These are phyloP conservation scores for Heliconius erato DNA, from an alignment of 2,888 invertebrate species.

Conservation along the genomic window DNA sequence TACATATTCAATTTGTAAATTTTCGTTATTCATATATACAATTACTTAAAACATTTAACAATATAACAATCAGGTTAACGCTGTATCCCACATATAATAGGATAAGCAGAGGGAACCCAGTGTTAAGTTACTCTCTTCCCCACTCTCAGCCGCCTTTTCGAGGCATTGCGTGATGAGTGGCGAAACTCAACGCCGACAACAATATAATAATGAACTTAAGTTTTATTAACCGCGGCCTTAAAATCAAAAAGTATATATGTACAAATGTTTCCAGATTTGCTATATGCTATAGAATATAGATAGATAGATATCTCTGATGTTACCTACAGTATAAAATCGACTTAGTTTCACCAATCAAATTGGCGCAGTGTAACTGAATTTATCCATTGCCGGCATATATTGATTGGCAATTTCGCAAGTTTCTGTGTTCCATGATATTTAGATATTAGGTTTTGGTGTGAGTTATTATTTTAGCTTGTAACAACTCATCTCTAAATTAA, in stretches of 20 bases:
- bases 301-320: neutral
- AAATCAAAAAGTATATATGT: neutral
- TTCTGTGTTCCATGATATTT: conserved; percentile 17
- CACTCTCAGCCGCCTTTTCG: too few species aligned
- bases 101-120: too few species aligned
- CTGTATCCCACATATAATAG: too few species aligned
- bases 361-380: conserved; percentile 42
- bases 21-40: neutral
- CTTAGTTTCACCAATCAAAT: conserved; percentile 29
- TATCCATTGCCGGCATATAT: conserved; percentile 31
- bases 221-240: too few species aligned
- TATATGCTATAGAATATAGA: neutral
- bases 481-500: too few species aligned
- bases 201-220: too few species aligned
- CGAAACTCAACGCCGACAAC: neutral
- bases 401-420: conserved; percentile 48
- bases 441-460: too few species aligned
- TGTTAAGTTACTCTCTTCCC: too few species aligned
- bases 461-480: neutral
- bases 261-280: neutral
- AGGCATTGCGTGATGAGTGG: too few species aligned
- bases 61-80: too few species aligned
- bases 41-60: neutral
- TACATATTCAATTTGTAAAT: neutral
- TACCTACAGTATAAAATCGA: neutral